Percentiles rank a stretch among this genome's conserved stretches.
Evolutionary conservation across 2,797 vertebrate species (phyloP).

Genomic region (Lithobates sylvaticus): DNA sequence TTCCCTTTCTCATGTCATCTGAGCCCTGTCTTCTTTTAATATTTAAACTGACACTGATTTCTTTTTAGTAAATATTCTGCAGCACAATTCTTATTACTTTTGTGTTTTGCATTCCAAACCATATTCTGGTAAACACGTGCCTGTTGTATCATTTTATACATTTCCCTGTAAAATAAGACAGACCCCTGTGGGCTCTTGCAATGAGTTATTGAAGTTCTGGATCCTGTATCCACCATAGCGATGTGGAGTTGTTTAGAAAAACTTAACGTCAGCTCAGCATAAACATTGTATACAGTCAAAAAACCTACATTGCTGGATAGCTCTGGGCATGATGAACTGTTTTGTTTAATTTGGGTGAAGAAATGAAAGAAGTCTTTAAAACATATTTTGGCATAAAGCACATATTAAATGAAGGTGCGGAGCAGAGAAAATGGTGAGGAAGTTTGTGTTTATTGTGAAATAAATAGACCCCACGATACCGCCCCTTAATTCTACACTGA

Average conservation of each 20-base stretch:
- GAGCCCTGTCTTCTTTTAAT: too few relatives aligned
- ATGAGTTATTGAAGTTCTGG: conserved; percentile 19
- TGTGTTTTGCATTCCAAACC: too few relatives aligned
- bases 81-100: too few relatives aligned
- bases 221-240: neutral
- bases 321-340: conserved; percentile 36
- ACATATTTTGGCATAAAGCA: conserved; percentile 25
- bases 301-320: conserved; percentile 19
- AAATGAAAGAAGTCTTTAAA: conserved; percentile 50
- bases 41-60: too few relatives aligned
- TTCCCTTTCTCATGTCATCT: too few relatives aligned
- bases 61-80: too few relatives aligned
- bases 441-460: conserved; percentile 52
- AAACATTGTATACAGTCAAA: conserved; percentile 31
- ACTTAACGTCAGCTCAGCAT: neutral
- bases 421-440: conserved; percentile 23
- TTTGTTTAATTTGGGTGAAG: conserved; percentile 43
- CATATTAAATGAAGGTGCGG: conserved; percentile 14
- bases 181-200: neutral
- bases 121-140: neutral
- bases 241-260: conserved; percentile 1
- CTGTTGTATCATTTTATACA: neutral
- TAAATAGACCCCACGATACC: conserved; percentile 38
- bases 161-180: neutral
- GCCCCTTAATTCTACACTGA: conserved; percentile 6